These are phyloP conservation scores for Crenichthys baileyi DNA, from an alignment of 2,797 vertebrate species.

Conservation along the genomic window DNA sequence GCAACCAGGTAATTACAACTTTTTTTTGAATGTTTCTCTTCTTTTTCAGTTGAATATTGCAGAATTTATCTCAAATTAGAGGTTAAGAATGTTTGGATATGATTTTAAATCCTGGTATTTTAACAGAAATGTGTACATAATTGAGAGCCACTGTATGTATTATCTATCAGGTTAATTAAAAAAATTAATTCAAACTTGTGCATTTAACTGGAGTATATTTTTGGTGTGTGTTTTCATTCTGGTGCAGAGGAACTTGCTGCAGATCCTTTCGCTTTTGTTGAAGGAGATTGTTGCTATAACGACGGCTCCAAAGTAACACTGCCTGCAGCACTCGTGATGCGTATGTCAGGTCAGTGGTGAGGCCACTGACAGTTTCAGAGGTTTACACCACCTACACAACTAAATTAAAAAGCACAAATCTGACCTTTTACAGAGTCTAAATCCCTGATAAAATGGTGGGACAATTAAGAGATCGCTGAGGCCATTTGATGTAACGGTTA, in stretches of 20 bases:
- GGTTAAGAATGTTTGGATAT: no score
- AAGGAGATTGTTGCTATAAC: conserved; percentile 65
- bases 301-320: conserved; percentile 44
- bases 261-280: conserved; percentile 52
- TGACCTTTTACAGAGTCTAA: not conserved
- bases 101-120: not conserved
- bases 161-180: not conserved
- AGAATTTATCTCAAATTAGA: no score
- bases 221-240: conserved; percentile 16
- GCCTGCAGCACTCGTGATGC: conserved; percentile 18
- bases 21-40: no score
- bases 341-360: conserved; percentile 25
- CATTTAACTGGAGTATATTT: not conserved
- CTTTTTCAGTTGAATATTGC: no score
- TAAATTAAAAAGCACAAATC: not conserved
- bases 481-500: not conserved
- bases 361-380: conserved; percentile 1
- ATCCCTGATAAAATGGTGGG: not conserved
- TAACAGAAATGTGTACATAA: not conserved
- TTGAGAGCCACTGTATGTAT: not conserved
- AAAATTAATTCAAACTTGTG: not conserved
- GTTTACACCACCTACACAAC: conserved; percentile 8
- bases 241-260: conserved; percentile 29
- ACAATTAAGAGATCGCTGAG: not conserved
- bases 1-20: no score